Percentiles rank a stretch among this genome's conserved stretches.
Evolutionary conservation across 2,888 invertebrate species (phyloP).

Genomic region (Lathronympha strigana): DNA sequence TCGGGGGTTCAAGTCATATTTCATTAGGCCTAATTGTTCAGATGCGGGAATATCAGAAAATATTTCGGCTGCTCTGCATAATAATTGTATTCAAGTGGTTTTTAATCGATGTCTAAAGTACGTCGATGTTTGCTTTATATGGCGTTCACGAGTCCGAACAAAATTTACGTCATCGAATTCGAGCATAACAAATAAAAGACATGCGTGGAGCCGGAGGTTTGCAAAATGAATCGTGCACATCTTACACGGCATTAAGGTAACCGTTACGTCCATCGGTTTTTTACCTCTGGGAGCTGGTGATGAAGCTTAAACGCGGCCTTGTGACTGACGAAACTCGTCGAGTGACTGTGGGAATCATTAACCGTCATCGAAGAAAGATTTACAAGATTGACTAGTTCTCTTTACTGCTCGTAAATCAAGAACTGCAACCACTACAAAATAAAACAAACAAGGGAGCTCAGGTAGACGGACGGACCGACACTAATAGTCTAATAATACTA

Average conservation of each 20-base stretch:
- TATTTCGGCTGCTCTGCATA: conserved; percentile 11
- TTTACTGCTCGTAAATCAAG: conserved; percentile 39
- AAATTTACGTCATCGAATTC: conserved; percentile 32
- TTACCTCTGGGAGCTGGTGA: conserved; percentile 43
- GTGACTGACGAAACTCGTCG: conserved; percentile 46
- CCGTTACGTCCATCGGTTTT: conserved; percentile 50
- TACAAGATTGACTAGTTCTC: conserved; percentile 14
- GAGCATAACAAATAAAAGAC: conserved; percentile 32
- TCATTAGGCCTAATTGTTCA: background rate
- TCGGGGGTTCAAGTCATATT: background rate
- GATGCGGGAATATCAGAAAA: background rate
- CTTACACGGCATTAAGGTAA: conserved; percentile 40
- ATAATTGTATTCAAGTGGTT: conserved; percentile 12
- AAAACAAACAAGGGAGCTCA: conserved; percentile 58
- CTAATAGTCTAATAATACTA: conserved; percentile 79
- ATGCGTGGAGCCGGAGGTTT: conserved; percentile 29
- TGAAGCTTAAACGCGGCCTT: conserved; percentile 47
- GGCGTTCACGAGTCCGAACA: conserved; percentile 11
- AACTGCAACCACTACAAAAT: conserved; percentile 45
- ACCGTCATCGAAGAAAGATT: background rate
- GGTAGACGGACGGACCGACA: conserved; percentile 68
- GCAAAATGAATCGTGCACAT: conserved; percentile 31
- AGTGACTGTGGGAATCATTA: conserved; percentile 41
- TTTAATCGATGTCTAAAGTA: conserved; percentile 21
- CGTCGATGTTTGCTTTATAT: conserved; percentile 21